A percentile compares a stretch with the other conserved stretches of the same genome.
Evolutionary conservation across 2,113 vertebrate species (phyloP).

Genomic region (Dasyurus viverrinus): DNA sequence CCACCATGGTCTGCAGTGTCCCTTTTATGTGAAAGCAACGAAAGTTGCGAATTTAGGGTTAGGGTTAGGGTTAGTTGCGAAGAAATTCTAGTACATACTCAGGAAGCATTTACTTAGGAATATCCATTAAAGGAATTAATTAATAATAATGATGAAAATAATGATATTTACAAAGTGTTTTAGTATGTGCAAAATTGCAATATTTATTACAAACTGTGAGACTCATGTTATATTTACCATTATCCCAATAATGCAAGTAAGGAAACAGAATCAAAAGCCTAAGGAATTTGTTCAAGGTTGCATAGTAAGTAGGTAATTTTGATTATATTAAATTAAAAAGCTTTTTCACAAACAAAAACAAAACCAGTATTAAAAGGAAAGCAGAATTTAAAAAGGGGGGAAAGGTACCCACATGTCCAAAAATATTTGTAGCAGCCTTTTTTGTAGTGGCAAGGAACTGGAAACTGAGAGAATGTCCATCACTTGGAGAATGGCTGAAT

Average conservation of each 20-base stretch:
- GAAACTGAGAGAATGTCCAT: too few relatives aligned
- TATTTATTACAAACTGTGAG: background rate
- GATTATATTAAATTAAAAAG: too few relatives aligned
- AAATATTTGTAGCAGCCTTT: too few relatives aligned
- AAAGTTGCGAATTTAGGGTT: too few relatives aligned
- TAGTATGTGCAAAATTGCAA: background rate
- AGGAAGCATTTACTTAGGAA: background rate
- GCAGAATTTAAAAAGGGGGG: too few relatives aligned
- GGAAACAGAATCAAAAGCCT: background rate
- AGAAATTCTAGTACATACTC: background rate
- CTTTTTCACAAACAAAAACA: too few relatives aligned
- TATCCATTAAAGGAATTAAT: background rate
- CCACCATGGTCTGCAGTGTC: background rate
- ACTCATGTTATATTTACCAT: background rate
- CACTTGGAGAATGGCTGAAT: too few relatives aligned
- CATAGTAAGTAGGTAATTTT: background rate
- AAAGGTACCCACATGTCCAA: too few relatives aligned
- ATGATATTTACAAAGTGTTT: background rate
- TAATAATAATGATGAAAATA: background rate
- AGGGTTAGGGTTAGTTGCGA: too few relatives aligned
- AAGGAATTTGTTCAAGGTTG: background rate
- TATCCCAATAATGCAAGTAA: background rate
- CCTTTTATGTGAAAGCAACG: background rate
- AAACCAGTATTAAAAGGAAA: too few relatives aligned
- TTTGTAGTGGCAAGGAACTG: too few relatives aligned